These are phyloP conservation scores for Oeneis ivallda DNA, from an alignment of 2,888 invertebrate species.

Conservation along the genomic window DNA sequence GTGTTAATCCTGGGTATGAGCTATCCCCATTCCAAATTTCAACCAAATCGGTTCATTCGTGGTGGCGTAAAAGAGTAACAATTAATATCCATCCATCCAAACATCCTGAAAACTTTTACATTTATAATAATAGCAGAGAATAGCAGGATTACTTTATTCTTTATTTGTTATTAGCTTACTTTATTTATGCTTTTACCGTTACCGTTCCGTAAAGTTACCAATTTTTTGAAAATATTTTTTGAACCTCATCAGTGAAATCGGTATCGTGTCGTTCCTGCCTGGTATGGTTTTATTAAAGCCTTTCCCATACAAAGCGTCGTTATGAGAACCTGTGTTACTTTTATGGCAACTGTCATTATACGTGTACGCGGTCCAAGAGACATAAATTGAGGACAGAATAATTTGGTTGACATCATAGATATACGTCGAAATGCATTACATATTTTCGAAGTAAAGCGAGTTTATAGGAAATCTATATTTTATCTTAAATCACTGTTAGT, in stretches of 20 bases:
- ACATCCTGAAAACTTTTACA: too few relatives aligned
- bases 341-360: constrained; percentile 32
- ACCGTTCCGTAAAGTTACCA: too few relatives aligned
- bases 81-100: too few relatives aligned
- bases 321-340: constrained; percentile 31
- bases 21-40: too few relatives aligned
- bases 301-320: constrained; percentile 21
- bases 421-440: constrained; percentile 28
- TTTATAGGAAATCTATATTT: constrained; percentile 28
- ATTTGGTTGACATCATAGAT: too few relatives aligned
- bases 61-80: too few relatives aligned
- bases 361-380: constrained; percentile 21
- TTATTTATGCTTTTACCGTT: too few relatives aligned
- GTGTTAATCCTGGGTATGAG: too few relatives aligned
- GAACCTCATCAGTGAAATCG: not conserved
- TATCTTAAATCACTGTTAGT: constrained; percentile 22
- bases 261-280: constrained; percentile 8
- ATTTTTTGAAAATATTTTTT: not conserved
- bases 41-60: too few relatives aligned
- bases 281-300: constrained; percentile 23
- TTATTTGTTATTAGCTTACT: too few relatives aligned
- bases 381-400: constrained; percentile 31
- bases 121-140: too few relatives aligned
- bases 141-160: too few relatives aligned
- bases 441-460: constrained; percentile 24